Conservation (phyloP, 2,113 vertebrate genomes). For the Pavo muticus region DNA sequence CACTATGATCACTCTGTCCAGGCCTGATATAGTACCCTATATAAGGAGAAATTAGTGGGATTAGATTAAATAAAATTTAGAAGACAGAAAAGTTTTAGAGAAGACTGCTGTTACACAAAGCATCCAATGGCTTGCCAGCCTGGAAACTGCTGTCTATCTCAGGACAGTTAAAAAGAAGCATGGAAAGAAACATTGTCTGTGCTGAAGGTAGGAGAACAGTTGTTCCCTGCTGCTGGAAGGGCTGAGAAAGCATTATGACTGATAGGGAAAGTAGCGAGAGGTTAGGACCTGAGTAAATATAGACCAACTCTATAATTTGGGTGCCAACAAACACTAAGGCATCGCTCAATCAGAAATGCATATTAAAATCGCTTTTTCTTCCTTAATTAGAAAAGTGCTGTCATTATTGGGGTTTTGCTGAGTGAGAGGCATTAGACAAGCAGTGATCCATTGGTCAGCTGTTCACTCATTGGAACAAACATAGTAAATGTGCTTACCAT, state of each 20-base stretch:
- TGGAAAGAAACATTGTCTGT: background rate
- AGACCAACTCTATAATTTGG: rapidly evolving
- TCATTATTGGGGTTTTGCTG: background rate
- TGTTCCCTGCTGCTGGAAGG: background rate
- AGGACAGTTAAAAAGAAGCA: background rate
- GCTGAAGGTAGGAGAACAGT: background rate
- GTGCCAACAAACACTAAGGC: background rate
- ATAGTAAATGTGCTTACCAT: background rate
- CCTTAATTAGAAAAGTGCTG: background rate
- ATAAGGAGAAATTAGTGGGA: background rate
- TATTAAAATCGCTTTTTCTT: background rate
- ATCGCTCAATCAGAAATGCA: background rate
- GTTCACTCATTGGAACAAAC: background rate
- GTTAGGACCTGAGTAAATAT: background rate
- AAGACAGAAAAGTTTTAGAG: background rate
- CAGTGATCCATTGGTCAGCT: background rate
- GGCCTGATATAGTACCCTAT: background rate
- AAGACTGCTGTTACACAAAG: background rate
- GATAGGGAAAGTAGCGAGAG: background rate
- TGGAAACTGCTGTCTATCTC: background rate
- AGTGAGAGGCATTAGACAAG: background rate
- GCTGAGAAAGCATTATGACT: background rate
- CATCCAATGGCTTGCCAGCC: background rate
- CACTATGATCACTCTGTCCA: background rate
- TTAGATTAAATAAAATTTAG: background rate